A percentile compares a stretch with the other conserved stretches of the same genome.
phyloP scores from a whole-genome alignment of 2,113 vertebrate species.

The Tretioscincus oriximinensis region DNA sequence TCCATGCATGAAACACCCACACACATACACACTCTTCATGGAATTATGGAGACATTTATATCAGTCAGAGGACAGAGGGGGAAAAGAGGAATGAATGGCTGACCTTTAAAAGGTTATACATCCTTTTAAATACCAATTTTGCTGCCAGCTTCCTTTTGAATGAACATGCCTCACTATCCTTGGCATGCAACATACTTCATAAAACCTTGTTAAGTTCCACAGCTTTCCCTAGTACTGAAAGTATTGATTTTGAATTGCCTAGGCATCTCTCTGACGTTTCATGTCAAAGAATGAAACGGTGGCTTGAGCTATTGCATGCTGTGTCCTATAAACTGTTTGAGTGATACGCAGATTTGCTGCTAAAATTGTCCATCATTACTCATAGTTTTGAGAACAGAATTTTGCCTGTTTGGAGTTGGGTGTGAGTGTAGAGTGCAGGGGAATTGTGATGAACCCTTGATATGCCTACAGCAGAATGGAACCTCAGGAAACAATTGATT shows the following conservation, averaged over 20 bases:
- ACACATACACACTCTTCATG: background rate
- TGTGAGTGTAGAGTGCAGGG: no score
- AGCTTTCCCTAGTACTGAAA: slow-evolving; percentile 19
- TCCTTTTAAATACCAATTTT: slow-evolving; percentile 58
- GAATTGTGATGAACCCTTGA: no score
- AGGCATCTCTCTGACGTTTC: slow-evolving; percentile 11
- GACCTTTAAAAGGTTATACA: slow-evolving; percentile 63
- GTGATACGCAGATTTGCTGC: background rate
- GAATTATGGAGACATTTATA: slow-evolving; percentile 48
- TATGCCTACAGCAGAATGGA: no score
- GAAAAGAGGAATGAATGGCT: slow-evolving; percentile 41
- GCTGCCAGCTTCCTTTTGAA: slow-evolving; percentile 51
- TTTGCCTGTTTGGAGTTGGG: background rate
- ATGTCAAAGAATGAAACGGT: slow-evolving; percentile 20
- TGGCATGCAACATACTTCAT: slow-evolving; percentile 23
- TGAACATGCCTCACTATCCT: slow-evolving; percentile 34
- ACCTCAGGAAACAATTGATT: no score
- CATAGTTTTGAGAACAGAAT: no score
- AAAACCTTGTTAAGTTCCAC: slow-evolving; percentile 40
- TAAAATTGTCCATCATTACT: no score
- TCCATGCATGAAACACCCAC: background rate
- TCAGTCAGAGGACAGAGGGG: slow-evolving; percentile 51
- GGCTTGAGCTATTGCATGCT: background rate
- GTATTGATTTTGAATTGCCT: slow-evolving; percentile 1
- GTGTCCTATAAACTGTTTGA: background rate